Conservation (phyloP, 2,797 vertebrate species). For the Gila robusta region DNA sequence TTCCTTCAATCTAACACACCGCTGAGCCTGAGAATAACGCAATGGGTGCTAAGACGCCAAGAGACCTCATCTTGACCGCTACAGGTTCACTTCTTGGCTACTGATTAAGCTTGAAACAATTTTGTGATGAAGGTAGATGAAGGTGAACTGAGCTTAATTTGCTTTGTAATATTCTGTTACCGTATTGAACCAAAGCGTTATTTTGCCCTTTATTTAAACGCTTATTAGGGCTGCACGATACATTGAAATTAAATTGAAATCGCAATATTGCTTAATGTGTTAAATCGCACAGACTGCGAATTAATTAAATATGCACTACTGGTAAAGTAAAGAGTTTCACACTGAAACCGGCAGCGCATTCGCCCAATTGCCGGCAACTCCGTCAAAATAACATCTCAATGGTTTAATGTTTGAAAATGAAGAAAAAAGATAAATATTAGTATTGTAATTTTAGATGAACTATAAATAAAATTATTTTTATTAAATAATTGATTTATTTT, state of each 20-base stretch:
- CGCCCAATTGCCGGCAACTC: no score
- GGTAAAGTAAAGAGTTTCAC: no score
- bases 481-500: neutral
- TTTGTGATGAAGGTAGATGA: neutral
- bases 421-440: neutral
- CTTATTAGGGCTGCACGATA: no score
- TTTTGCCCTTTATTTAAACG: neutral
- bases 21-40: constrained; percentile 28
- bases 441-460: neutral
- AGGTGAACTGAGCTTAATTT: neutral
- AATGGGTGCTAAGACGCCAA: neutral
- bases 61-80: constrained; percentile 39
- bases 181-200: neutral
- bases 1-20: constrained; percentile 41
- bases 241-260: neutral
- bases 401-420: neutral
- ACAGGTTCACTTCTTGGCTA: neutral
- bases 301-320: no score
- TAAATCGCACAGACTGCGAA: no score
- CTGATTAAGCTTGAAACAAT: neutral
- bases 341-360: no score
- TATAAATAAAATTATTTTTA: neutral
- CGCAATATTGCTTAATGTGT: no score
- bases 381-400: no score
- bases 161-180: neutral